A percentile compares a stretch with the other conserved stretches of the same genome.
Evolutionary conservation across 2,113 vertebrate species (phyloP).

Genomic region (Microtus oregoni): DNA sequence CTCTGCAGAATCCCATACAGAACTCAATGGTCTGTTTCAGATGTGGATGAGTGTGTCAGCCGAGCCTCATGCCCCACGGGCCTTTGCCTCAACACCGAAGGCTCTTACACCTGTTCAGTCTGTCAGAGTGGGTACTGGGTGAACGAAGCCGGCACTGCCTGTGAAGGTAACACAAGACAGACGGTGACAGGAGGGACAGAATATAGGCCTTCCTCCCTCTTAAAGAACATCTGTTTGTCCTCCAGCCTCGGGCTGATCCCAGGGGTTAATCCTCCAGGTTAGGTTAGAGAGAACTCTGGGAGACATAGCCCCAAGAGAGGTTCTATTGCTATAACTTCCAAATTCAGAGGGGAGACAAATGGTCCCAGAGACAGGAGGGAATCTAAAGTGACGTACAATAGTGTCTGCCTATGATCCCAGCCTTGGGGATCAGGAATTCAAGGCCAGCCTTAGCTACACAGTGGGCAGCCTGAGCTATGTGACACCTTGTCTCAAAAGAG

Average conservation of each 20-base stretch:
- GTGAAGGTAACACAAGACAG: slow-evolving; percentile 89
- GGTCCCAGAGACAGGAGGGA: neutral
- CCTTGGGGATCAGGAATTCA: neutral
- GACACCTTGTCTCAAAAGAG: neutral
- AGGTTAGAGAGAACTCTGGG: neutral
- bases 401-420: neutral
- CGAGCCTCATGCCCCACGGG: slow-evolving; percentile 87
- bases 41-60: slow-evolving; percentile 91
- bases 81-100: slow-evolving; percentile 92
- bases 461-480: neutral
- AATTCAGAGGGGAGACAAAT: neutral
- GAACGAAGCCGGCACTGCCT: slow-evolving; percentile 88
- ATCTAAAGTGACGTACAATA: neutral
- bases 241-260: neutral
- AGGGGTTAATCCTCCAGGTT: neutral
- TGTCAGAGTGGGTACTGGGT: slow-evolving; percentile 90
- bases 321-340: neutral
- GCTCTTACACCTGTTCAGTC: slow-evolving; percentile 91
- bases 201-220: neutral
- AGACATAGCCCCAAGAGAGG: neutral
- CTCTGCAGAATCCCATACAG: slow-evolving; percentile 19
- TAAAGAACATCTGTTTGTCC: neutral
- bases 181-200: neutral
- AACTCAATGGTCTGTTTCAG: slow-evolving; percentile 83
- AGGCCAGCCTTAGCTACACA: neutral